Evolutionary conservation across 2,113 vertebrate genomes (phyloP).

Genomic region (Loxodonta africana): DNA sequence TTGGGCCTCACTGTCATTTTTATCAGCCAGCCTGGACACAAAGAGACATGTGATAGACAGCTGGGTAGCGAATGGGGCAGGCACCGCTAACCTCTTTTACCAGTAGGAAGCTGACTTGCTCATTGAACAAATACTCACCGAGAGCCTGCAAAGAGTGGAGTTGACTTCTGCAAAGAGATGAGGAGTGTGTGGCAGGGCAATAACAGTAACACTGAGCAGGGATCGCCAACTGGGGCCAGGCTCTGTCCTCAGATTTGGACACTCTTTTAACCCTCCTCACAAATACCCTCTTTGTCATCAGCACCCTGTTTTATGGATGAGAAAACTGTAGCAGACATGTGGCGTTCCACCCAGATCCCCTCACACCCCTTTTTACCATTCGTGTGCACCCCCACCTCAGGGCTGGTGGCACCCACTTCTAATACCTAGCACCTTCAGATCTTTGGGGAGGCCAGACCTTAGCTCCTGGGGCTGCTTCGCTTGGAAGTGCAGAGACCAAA

Average conservation of each 20-base stretch:
- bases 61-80: neutral
- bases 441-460: neutral
- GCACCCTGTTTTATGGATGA: neutral
- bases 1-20: fast-evolving
- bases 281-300: neutral
- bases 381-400: neutral
- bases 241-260: no score
- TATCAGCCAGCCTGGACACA: neutral
- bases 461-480: no score
- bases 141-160: neutral
- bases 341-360: neutral
- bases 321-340: neutral
- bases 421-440: neutral
- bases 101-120: neutral
- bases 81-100: neutral
- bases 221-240: fast-evolving
- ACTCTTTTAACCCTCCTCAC: neutral
- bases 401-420: neutral
- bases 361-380: neutral
- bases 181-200: fast-evolving
- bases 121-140: neutral
- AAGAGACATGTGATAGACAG: neutral
- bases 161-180: neutral
- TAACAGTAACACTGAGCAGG: fast-evolving
- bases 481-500: neutral